Evolutionary conservation across 2,888 invertebrate genomes (phyloP).

Genomic region (Drosophila aldrichi): DNA sequence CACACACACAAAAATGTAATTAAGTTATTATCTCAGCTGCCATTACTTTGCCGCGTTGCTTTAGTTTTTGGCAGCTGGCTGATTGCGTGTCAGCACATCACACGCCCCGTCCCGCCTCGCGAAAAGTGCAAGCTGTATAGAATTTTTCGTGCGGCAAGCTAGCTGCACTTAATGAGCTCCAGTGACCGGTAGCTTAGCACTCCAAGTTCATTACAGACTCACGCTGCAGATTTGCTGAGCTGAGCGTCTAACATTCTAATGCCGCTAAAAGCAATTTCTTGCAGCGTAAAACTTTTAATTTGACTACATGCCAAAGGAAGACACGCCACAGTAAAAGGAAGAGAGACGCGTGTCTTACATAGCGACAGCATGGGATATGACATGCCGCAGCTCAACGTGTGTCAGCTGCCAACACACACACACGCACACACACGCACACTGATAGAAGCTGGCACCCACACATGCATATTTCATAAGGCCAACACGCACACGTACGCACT

Average conservation of each 20-base stretch:
- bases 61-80: slow-evolving; percentile 66
- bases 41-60: slow-evolving; percentile 17
- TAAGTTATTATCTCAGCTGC: slow-evolving; percentile 75
- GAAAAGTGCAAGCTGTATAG: slow-evolving; percentile 37
- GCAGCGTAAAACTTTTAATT: slow-evolving; percentile 71
- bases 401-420: slow-evolving; percentile 50
- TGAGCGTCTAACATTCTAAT: slow-evolving; percentile 44
- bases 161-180: slow-evolving; percentile 44
- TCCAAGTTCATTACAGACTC: neutral
- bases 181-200: slow-evolving; percentile 4
- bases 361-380: slow-evolving; percentile 54
- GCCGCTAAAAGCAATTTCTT: slow-evolving; percentile 73
- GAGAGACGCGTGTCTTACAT: slow-evolving; percentile 20
- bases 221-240: neutral
- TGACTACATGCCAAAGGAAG: slow-evolving; percentile 73
- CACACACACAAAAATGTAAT: slow-evolving; percentile 67
- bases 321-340: slow-evolving; percentile 8
- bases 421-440: slow-evolving; percentile 10
- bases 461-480: slow-evolving; percentile 51
- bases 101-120: neutral
- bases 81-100: slow-evolving; percentile 72
- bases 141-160: neutral
- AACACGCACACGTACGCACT: slow-evolving; percentile 59
- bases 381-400: slow-evolving; percentile 48
- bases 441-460: slow-evolving; percentile 8